phyloP scores from a whole-genome alignment of 2,797 vertebrate genomes.

The Hozukius guyotensis region DNA sequence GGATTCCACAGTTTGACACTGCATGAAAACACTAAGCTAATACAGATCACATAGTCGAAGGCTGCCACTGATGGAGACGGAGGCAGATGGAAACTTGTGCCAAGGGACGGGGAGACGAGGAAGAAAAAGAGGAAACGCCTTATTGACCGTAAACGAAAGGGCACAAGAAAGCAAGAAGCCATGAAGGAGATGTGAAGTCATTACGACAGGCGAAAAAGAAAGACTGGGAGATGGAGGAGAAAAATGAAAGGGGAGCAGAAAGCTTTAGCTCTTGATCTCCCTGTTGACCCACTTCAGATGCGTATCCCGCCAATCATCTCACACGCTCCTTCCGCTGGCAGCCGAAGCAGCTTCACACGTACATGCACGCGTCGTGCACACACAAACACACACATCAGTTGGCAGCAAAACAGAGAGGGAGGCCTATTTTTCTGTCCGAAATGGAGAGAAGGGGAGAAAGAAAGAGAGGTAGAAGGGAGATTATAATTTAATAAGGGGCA shows the following conservation, averaged over 20 bases:
- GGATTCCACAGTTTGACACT: slow-evolving; percentile 66
- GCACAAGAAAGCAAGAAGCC: slow-evolving; percentile 26
- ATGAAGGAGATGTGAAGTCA: slow-evolving; percentile 54
- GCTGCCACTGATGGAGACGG: slow-evolving; percentile 5
- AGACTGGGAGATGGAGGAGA: slow-evolving; percentile 36
- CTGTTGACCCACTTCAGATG: slow-evolving; percentile 72
- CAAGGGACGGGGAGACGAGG: not conserved
- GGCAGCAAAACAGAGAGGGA: slow-evolving; percentile 73
- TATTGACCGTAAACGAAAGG: slow-evolving; percentile 26
- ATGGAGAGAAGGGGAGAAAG: slow-evolving; percentile 49
- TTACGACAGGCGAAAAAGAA: slow-evolving; percentile 27
- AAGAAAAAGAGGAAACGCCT: slow-evolving; percentile 15
- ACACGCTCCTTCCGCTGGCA: slow-evolving; percentile 47
- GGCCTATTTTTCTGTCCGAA: slow-evolving; percentile 66
- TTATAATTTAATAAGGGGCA: slow-evolving; percentile 87
- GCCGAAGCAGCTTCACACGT: slow-evolving; percentile 45
- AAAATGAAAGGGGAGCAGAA: slow-evolving; percentile 60
- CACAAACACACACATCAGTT: slow-evolving; percentile 62
- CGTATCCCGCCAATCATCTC: slow-evolving; percentile 61
- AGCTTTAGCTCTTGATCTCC: slow-evolving; percentile 63
- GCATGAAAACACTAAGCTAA: slow-evolving; percentile 61
- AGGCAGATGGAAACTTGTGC: slow-evolving; percentile 39
- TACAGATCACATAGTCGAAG: slow-evolving; percentile 44
- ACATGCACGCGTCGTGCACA: slow-evolving; percentile 10
- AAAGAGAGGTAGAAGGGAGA: slow-evolving; percentile 73